Percentiles rank a stretch among this genome's conserved stretches.
phyloP scores from a whole-genome alignment of 2,113 vertebrate species.

The Himantopus leucocephalus region DNA sequence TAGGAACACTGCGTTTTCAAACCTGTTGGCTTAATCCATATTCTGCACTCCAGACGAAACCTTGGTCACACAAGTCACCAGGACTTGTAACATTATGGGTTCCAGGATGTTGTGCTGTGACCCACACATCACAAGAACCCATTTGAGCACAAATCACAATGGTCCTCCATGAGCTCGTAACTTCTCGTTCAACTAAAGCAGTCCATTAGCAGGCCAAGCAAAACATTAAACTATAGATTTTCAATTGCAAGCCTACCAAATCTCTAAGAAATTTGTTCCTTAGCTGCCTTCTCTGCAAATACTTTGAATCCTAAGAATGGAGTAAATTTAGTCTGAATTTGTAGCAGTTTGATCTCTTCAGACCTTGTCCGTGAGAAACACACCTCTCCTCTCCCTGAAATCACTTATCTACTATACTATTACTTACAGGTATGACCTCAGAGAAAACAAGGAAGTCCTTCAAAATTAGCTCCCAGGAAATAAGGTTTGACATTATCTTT shows the following conservation, averaged over 20 bases:
- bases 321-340: neutral
- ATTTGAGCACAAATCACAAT: too few species aligned
- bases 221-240: neutral
- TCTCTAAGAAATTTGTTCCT: neutral
- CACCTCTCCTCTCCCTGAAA: neutral
- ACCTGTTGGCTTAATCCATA: neutral
- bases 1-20: neutral
- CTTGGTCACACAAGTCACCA: neutral
- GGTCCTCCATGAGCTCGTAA: fast-evolving
- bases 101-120: neutral
- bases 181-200: neutral
- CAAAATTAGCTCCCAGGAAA: neutral
- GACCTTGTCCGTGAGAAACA: neutral
- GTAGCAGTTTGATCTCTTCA: neutral
- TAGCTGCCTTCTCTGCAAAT: neutral
- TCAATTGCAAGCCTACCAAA: neutral
- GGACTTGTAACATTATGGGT: neutral
- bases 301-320: neutral
- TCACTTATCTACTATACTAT: neutral
- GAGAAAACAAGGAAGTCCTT: neutral
- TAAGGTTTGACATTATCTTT: neutral
- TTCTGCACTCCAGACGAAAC: neutral
- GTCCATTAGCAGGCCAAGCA: neutral
- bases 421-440: neutral
- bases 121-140: too few species aligned